phyloP scores from a whole-genome alignment of 2,113 vertebrate genomes.

The Natator depressus region DNA sequence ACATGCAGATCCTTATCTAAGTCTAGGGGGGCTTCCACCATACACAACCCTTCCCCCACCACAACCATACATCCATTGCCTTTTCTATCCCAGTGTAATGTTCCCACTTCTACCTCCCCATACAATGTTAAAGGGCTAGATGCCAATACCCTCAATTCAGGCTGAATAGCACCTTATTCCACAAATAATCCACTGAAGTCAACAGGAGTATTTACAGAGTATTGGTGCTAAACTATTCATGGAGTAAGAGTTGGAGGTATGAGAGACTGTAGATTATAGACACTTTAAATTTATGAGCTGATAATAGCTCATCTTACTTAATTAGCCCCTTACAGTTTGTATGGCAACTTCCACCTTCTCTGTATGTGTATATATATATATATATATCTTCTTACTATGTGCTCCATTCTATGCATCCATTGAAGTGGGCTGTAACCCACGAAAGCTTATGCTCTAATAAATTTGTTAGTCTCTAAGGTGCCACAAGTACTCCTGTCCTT shows the following conservation, averaged over 20 bases:
- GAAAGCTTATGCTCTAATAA: no score
- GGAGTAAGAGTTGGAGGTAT: background rate
- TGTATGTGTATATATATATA: no score
- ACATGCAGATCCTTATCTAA: background rate
- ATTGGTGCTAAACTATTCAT: background rate
- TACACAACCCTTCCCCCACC: background rate
- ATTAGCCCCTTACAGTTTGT: no score
- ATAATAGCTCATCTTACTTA: no score
- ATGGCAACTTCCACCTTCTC: no score
- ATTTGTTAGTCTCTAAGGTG: no score
- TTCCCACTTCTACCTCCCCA: background rate
- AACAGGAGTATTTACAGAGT: slow-evolving; percentile 22
- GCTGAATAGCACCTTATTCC: slow-evolving; percentile 5
- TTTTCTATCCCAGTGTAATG: background rate
- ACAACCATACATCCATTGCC: background rate
- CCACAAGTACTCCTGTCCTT: no score
- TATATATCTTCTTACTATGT: no score
- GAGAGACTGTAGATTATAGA: slow-evolving; percentile 4
- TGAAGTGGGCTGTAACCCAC: no score
- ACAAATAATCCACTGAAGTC: slow-evolving; percentile 14
- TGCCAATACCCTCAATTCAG: slow-evolving; percentile 12
- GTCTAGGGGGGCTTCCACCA: slow-evolving; percentile 26
- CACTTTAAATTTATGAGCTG: background rate
- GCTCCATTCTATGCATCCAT: no score
- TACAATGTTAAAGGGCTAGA: slow-evolving; percentile 32